Evolutionary conservation across 92 coral and sea anemone genomes (phyloP).

Genomic region (Porites rus): DNA sequence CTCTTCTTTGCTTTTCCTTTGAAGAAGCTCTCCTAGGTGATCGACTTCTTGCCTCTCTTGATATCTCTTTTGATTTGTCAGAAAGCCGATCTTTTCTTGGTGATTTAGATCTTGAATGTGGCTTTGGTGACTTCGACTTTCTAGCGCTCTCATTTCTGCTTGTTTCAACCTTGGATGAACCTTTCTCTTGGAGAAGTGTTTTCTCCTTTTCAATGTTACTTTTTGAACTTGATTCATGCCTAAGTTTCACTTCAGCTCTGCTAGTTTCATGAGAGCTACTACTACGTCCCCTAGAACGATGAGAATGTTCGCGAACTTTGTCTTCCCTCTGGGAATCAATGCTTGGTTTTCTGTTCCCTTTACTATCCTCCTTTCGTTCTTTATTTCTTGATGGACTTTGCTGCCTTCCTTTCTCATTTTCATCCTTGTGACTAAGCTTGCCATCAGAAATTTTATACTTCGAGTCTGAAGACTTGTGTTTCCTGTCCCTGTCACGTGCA

Average conservation of each 20-base stretch:
- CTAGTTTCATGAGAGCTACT: constrained; percentile 50
- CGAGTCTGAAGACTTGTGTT: background rate
- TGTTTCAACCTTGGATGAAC: constrained; percentile 39
- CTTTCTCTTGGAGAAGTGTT: constrained; percentile 31
- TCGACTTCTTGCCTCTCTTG: constrained; percentile 30
- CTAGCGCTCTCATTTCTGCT: constrained; percentile 37
- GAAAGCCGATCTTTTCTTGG: constrained; percentile 42
- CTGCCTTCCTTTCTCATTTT: constrained; percentile 25
- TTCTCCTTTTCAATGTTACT: constrained; percentile 32
- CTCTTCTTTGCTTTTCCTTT: constrained; percentile 27
- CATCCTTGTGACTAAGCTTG: background rate
- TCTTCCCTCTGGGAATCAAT: constrained; percentile 29
- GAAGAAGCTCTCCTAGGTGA: constrained; percentile 42
- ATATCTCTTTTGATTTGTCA: constrained; percentile 43
- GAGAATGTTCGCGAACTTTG: constrained; percentile 23
- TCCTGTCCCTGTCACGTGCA: constrained; percentile 26
- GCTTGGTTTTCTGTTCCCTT: constrained; percentile 27
- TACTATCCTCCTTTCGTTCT: constrained; percentile 44
- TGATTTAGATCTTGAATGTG: constrained; percentile 62
- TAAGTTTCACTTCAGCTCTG: constrained; percentile 30
- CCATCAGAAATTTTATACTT: constrained; percentile 11
- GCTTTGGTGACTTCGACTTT: constrained; percentile 49
- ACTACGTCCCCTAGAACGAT: constrained; percentile 31
- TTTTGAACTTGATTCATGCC: constrained; percentile 44
- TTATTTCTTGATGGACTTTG: constrained; percentile 38